These are phyloP conservation scores for Harpegnathos saltator DNA, from an alignment of 1,140 invertebrate genomes.

Conservation along the genomic window DNA sequence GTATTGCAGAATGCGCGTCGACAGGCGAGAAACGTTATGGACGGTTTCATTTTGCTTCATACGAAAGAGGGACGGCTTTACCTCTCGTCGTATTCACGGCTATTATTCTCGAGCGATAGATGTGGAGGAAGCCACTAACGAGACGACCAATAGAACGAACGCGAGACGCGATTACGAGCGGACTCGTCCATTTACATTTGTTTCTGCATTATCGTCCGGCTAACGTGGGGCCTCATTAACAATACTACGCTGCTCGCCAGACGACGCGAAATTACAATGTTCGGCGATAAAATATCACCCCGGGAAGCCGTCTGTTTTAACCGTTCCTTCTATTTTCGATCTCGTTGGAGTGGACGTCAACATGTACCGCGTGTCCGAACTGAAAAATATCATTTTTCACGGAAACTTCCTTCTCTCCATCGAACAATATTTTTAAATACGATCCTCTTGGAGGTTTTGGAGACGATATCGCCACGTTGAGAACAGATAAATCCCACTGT, in stretches of 20 bases:
- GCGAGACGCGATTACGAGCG: conserved; percentile 37
- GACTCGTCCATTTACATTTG: conserved; percentile 34
- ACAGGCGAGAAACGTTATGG: too few species aligned
- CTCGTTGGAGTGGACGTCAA: neutral
- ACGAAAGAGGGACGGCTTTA: too few species aligned
- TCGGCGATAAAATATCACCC: conserved; percentile 22
- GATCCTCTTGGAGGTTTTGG: too few species aligned
- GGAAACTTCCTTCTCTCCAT: too few species aligned
- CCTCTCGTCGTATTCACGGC: too few species aligned
- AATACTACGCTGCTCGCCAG: conserved; percentile 9
- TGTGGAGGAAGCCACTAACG: conserved; percentile 19
- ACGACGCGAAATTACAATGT: conserved; percentile 42
- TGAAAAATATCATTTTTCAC: too few species aligned
- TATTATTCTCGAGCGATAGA: too few species aligned
- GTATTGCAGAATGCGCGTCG: too few species aligned
- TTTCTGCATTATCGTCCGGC: conserved; percentile 47
- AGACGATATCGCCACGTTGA: too few species aligned
- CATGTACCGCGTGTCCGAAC: neutral
- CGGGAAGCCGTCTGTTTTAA: neutral
- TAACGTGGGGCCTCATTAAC: conserved; percentile 10
- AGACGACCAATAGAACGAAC: conserved; percentile 22
- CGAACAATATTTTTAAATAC: too few species aligned
- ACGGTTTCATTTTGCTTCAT: too few species aligned
- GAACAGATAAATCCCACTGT: too few species aligned
- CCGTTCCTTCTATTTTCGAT: neutral